phyloP scores from a whole-genome alignment of 2,797 vertebrate genomes.

The Acrossocheilus wenchowensis region DNA sequence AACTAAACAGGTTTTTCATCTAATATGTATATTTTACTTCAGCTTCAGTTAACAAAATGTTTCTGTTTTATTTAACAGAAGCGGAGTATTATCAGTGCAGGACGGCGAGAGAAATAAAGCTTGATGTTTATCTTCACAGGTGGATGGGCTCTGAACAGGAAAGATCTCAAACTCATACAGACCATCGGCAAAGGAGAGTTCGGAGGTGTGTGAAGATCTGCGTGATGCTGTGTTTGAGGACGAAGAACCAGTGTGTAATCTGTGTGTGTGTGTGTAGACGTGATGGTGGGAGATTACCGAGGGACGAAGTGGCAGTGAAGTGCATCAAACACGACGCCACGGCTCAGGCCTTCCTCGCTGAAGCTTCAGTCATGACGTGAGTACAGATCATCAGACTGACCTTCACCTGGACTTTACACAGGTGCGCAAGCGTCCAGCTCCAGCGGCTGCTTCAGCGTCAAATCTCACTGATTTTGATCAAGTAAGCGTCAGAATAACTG shows the following conservation, averaged over 20 bases:
- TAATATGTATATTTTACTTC: no score
- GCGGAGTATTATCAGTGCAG: no score
- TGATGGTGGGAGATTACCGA: constrained; percentile 95
- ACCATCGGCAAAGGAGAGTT: constrained; percentile 96
- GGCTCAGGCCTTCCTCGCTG: constrained; percentile 94
- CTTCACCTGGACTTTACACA: no score
- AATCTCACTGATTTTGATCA: no score
- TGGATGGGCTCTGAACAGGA: constrained; percentile 94
- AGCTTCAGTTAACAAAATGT: no score
- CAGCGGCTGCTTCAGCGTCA: no score
- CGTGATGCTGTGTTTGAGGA: neutral
- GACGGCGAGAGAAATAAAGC: neutral
- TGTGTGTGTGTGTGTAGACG: constrained; percentile 76
- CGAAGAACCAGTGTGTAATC: constrained; percentile 2
- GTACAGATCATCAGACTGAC: constrained; percentile 54
- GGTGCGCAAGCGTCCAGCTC: no score
- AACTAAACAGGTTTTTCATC: no score
- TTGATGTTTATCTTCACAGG: constrained; percentile 72
- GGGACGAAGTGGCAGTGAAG: constrained; percentile 97
- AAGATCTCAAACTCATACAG: constrained; percentile 91
- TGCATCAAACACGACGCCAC: constrained; percentile 98
- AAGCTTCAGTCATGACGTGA: constrained; percentile 99
- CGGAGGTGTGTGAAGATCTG: constrained; percentile 82
- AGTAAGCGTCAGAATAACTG: no score
- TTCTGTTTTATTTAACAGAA: no score